A percentile compares a stretch with the other conserved stretches of the same genome.
Conservation (phyloP, 2,797 vertebrate species). For the Heliangelus exortis region DNA sequence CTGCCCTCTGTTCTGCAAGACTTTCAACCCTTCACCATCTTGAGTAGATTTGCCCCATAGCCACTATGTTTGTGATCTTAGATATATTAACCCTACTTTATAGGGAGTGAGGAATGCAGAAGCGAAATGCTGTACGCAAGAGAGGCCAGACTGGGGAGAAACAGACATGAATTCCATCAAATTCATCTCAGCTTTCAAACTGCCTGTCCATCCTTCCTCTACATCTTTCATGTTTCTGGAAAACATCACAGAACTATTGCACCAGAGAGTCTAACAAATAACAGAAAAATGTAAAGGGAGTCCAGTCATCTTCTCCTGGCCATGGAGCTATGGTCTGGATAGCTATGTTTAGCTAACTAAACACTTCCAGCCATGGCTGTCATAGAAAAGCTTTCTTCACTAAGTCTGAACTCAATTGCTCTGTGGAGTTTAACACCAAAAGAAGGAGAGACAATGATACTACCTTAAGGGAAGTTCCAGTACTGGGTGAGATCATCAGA, state of each 20-base stretch:
- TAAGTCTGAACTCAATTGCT: background rate
- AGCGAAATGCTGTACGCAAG: background rate
- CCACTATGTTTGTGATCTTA: rapidly evolving
- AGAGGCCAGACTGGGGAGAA: background rate
- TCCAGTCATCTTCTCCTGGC: background rate
- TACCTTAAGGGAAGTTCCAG: background rate
- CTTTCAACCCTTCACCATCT: background rate
- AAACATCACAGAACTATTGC: background rate
- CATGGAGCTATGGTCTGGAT: background rate
- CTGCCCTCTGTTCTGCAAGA: background rate
- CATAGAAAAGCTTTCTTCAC: background rate
- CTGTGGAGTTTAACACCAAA: background rate
- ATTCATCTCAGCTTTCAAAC: background rate
- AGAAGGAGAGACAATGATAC: background rate
- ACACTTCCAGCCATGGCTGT: background rate
- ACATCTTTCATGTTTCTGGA: background rate
- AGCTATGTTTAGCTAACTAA: background rate
- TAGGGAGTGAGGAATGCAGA: background rate
- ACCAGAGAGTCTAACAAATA: background rate
- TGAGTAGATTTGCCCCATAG: background rate
- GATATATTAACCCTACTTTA: background rate
- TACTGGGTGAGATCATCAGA: background rate
- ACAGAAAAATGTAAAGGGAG: background rate
- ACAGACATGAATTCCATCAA: background rate
- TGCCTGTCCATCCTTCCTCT: background rate